Base-by-base conservation (phyloP, 2,113 vertebrate species). In the Aegithalos caudatus region DNA sequence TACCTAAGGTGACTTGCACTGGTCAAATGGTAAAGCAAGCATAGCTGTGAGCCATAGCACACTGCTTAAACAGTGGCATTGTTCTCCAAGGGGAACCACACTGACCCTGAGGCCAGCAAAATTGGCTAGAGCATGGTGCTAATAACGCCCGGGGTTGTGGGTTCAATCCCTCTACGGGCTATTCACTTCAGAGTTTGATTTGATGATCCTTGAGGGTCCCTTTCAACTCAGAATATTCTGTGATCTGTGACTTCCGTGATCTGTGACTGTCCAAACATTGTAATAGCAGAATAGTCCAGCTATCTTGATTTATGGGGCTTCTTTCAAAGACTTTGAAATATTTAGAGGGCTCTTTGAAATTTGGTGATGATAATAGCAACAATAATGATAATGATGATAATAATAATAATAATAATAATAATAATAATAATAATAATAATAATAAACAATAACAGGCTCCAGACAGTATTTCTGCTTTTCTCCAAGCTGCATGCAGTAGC, bases 361-460 rank as follows among this genome's bases (percentile, higher is more conserved):
- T 37, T 45, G 3, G 14, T 66, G 1, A 23, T 58, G 40, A 12
- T 15, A 2, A 28, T 5, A 14, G 14, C 5, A 14, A n/a, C 1
- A 37, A 18, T 14, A 9, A 9, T 7, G 9, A 44, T 31, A 10
- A 11, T 40, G 14, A 15, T 37, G 15, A 29, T 22, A 11, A 18
- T 33, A 5, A 15, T 23, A 11, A 47, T 45, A 10, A 44, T 19
- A 19, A 21, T 21, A 11, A 47, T 25, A 16, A 53, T 53, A 31
- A 53, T 31, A 24, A 35, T 57, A 11, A 35, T 35, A 15, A 24
- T 10, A 29, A 19, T 7, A 28, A 23, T 2, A 69, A 29, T n/a
- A n/a, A n/a, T n/a, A 12, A 65, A 10, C 8, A 18, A 22, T 27
- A 89, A 33, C 14, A 71, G 29, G 12, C 21, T 88, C 14, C 57